Evolutionary conservation across 1,140 invertebrate genomes (phyloP).

Genomic region (Drosophila tsacasi): DNA sequence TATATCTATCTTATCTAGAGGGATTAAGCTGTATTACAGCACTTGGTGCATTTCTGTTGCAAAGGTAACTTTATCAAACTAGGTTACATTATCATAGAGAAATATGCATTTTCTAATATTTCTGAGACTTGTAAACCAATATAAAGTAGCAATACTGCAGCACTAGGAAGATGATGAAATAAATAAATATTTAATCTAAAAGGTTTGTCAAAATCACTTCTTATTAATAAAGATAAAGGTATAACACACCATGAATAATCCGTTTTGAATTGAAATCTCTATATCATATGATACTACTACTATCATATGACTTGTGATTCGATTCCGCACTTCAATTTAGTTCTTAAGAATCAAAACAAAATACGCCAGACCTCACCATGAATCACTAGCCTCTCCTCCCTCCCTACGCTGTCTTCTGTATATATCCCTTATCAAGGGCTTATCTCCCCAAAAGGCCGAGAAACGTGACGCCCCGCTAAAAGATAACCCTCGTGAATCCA

Average conservation of each 20-base stretch:
- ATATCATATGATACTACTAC: too few relatives aligned
- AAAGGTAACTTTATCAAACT: slow-evolving; percentile 13
- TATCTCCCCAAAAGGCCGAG: slow-evolving; percentile 10
- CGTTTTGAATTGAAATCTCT: not conserved
- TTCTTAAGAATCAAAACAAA: slow-evolving; percentile 4
- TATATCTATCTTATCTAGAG: slow-evolving; percentile 2
- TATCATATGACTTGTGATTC: too few relatives aligned
- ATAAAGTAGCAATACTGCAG: too few relatives aligned
- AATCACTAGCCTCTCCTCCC: not conserved
- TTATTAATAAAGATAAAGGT: not conserved
- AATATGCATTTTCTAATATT: not conserved
- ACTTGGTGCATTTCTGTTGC: not conserved
- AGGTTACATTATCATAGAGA: not conserved
- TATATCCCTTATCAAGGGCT: slow-evolving; percentile 17
- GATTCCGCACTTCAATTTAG: not conserved
- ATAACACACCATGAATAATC: not conserved
- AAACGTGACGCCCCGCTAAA: slow-evolving; percentile 19
- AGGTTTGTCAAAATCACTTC: not conserved
- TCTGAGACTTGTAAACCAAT: too few relatives aligned
- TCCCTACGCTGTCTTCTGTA: not conserved
- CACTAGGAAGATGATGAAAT: too few relatives aligned
- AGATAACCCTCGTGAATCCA: slow-evolving; percentile 26
- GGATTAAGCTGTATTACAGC: not conserved
- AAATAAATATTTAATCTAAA: not conserved
- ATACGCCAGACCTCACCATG: not conserved